Evolutionary conservation across 1,140 invertebrate species (phyloP).

Genomic region (Pseudomyrmex pallidus): DNA sequence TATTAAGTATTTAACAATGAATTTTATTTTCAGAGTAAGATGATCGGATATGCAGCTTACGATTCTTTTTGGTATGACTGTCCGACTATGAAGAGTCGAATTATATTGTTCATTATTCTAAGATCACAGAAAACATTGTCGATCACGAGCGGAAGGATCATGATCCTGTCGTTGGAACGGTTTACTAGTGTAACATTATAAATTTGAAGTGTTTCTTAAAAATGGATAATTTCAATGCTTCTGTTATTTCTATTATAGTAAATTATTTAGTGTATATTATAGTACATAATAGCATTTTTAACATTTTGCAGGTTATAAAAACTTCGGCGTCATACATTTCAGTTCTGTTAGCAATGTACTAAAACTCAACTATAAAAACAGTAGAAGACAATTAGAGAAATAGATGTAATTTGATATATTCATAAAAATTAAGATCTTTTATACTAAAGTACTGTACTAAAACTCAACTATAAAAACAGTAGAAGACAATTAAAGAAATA

Average conservation of each 20-base stretch:
- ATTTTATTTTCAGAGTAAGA: slow-evolving; percentile 29
- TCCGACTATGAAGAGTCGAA: slow-evolving; percentile 15
- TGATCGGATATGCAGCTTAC: slow-evolving; percentile 46
- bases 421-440: too few relatives aligned
- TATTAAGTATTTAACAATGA: not conserved
- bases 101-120: slow-evolving; percentile 51
- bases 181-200: slow-evolving; percentile 61
- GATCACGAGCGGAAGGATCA: slow-evolving; percentile 59
- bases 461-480: too few relatives aligned
- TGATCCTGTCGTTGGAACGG: slow-evolving; percentile 57
- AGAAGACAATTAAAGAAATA: too few relatives aligned
- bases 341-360: slow-evolving; percentile 60
- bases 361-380: not conserved
- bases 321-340: slow-evolving; percentile 66
- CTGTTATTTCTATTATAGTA: too few relatives aligned
- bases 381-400: too few relatives aligned
- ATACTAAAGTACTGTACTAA: too few relatives aligned
- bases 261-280: too few relatives aligned
- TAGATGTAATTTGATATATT: too few relatives aligned
- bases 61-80: slow-evolving; percentile 60
- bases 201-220: not conserved
- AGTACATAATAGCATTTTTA: too few relatives aligned
- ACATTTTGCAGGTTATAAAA: slow-evolving; percentile 58
- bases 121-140: slow-evolving; percentile 55
- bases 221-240: not conserved